These are phyloP conservation scores for Drosophila kohkoa DNA, from an alignment of 1,140 invertebrate genomes.

Conservation along the genomic window DNA sequence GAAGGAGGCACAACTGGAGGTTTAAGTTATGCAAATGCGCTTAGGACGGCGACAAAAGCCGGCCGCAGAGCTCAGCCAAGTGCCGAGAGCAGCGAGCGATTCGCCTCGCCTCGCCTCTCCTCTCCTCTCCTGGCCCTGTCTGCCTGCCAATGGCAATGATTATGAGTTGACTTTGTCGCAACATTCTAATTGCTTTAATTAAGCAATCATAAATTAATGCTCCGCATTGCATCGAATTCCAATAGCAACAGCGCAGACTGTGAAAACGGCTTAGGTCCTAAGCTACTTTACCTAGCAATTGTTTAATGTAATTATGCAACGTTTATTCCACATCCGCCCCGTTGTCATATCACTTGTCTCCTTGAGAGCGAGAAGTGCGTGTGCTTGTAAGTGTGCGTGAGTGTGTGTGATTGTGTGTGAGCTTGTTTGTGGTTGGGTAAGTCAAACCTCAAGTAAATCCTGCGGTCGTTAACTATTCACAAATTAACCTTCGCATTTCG, in stretches of 20 bases:
- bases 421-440: constrained; percentile 1
- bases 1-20: not conserved
- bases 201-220: constrained; percentile 78
- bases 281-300: constrained; percentile 45
- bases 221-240: constrained; percentile 4
- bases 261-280: constrained; percentile 47
- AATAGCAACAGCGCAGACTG: not conserved
- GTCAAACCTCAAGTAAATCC: constrained; percentile 55
- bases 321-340: constrained; percentile 1
- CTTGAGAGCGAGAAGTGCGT: not conserved
- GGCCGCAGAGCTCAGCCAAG: constrained; percentile 26
- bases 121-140: no score
- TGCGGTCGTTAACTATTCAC: constrained; percentile 55
- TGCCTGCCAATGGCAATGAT: constrained; percentile 55
- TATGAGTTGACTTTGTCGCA: constrained; percentile 39
- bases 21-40: constrained; percentile 80
- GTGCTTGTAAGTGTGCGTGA: not conserved
- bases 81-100: not conserved
- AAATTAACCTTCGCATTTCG: constrained; percentile 66
- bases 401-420: not conserved
- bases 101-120: no score
- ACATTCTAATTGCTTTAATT: constrained; percentile 75
- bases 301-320: constrained; percentile 43
- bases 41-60: constrained; percentile 66
- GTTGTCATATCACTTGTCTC: not conserved